phyloP scores from a whole-genome alignment of 1,140 invertebrate genomes.

The Drosophila tropicalis region DNA sequence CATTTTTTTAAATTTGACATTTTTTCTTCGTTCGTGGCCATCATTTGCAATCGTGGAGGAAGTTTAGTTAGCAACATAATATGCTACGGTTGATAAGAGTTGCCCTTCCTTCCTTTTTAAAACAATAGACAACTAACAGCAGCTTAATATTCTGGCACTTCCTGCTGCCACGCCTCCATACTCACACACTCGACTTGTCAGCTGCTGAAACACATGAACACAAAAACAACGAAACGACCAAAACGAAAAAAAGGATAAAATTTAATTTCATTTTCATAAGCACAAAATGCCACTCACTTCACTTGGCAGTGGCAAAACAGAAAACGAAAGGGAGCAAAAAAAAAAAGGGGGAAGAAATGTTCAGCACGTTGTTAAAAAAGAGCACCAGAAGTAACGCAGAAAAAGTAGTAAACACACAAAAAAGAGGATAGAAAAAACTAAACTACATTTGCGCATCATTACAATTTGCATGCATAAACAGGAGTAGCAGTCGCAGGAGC shows the following conservation, averaged over 20 bases:
- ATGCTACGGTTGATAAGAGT: slow-evolving; percentile 56
- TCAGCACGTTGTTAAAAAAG: slow-evolving; percentile 32
- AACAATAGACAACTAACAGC: slow-evolving; percentile 47
- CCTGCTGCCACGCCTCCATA: slow-evolving; percentile 5
- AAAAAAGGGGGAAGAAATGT: slow-evolving; percentile 16
- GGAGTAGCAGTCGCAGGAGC: neutral
- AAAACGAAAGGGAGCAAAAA: neutral
- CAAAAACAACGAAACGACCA: slow-evolving; percentile 16
- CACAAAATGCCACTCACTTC: slow-evolving; percentile 68
- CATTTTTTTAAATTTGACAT: slow-evolving; percentile 12
- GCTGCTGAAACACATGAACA: slow-evolving; percentile 31
- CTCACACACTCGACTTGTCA: slow-evolving; percentile 19
- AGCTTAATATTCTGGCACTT: slow-evolving; percentile 13
- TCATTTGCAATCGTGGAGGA: slow-evolving; percentile 57
- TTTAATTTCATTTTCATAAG: slow-evolving; percentile 76
- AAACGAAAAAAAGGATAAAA: slow-evolving; percentile 27
- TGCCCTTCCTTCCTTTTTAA: slow-evolving; percentile 13
- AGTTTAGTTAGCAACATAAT: slow-evolving; percentile 48
- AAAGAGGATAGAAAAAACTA: neutral
- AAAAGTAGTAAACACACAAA: neutral
- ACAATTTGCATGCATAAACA: slow-evolving; percentile 74
- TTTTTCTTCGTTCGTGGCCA: slow-evolving; percentile 8
- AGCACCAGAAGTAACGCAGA: slow-evolving; percentile 9
- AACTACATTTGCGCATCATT: slow-evolving; percentile 62
- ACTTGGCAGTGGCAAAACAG: slow-evolving; percentile 42